Base-by-base conservation (phyloP, 2,113 vertebrate species). In the Danionella cerebrum region DNA sequence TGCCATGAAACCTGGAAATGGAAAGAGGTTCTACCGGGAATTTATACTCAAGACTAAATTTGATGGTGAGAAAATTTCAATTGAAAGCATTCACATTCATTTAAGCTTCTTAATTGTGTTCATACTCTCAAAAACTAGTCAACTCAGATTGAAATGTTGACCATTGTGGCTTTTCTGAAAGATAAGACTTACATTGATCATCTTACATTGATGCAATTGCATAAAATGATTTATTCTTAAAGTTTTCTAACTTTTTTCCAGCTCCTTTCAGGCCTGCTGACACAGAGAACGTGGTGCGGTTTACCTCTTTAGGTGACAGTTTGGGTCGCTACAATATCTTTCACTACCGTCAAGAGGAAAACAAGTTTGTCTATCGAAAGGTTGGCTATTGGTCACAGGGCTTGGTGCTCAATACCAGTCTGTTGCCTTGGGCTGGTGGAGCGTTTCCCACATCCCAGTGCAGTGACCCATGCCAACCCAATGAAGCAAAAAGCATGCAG, bases 281-380 rank as follows among this genome's bases (percentile, higher is more conserved):
- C 78, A 94, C 92, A 0, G 85, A 92, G 42, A 95, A 91, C 0
- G 25, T 89, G 0, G 92, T 98, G 29, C 90, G 92, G 39, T 98
- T 99, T n/a, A 95, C 98, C 71, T 74, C 80, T 65, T 93, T 89
- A 0, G 96, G 96, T 0, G 96, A 99, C 7, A 95, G 95, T 22
- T 90, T 99, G 0, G 96, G 96, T 9, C 94, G 94, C 36, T 98
- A 99, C 86, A 99, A 99, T 79, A 96, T 98, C 77, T 98, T 99
- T 82, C 94, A 93, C 81, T 99, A 94, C 54, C 90, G 91, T 75
- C 82, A 84, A 62, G 70, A 79, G 1, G 88, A 83, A 0, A 92
- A 88, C 55, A 89, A 85, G 55, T 97, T 93, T 9, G 79, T 83
- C 62, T 99, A 99, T 76, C 89, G 84, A 68, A 95, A 94, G 55